Base-by-base conservation (phyloP, 2,797 vertebrate genomes). In the Gadopsis marmoratus region DNA sequence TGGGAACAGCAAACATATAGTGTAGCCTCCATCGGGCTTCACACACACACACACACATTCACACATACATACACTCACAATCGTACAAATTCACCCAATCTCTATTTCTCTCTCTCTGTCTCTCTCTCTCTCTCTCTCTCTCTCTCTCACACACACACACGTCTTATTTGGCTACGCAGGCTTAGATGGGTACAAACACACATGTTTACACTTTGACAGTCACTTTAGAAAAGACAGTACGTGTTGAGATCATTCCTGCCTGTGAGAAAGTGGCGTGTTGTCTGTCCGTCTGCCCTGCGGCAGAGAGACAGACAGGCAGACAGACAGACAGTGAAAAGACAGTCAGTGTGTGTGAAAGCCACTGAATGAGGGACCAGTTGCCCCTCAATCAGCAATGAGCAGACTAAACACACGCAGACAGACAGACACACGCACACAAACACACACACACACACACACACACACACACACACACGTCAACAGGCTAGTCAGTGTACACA, bases 1-100 rank as follows among this genome's bases (percentile, higher is more conserved):
- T 95, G 95, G 94, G 93, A 92, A 95, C 94, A 95, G 93, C 94
- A 94, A 95, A 94, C 94, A 93, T 89, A 92, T 92, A 81, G 90
- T 91, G 91, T 93, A 88, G 89, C 93, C 93, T 87, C 80, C 80
- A 80, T 74, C 83, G 86, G 93, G 93, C 93, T 91, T 88, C 92
- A 92, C 92, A 86, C 79, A 84, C 81, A 88, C 88, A 80, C 89
- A 76, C 83, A 73, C 89, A 85, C 84, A 76, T 85, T 75, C 76
- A 63, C 14, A 19, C 82, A 82, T 78, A 86, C 76, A 56, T 73
- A 77, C 62, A 63, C 68, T 31, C 66, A 61, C 45, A 79, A 61
- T 71, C 50, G 41, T 71, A 86, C 85, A 88, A 83, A 85, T 78
- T 66, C 79, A 88, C 67, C 54, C 78, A 26, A 26, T 26, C 26